Percentiles rank a stretch among this genome's conserved stretches.
Conservation (phyloP, 2,797 vertebrate genomes). For the Syndactyla subalaris region DNA sequence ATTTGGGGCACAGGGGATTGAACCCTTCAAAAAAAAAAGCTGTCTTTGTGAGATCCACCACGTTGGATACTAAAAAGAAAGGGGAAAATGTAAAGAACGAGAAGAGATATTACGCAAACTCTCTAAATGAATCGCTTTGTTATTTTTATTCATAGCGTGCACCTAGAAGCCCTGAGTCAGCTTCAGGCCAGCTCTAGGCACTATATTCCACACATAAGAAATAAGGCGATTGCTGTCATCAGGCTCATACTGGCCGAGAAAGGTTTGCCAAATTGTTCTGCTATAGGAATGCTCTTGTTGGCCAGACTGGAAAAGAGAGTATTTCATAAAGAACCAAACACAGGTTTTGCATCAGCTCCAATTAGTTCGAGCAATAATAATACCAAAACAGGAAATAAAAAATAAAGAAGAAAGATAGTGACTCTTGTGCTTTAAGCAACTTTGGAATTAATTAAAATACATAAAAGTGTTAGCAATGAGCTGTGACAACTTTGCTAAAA, state of each 20-base stretch:
- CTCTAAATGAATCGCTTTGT: neutral
- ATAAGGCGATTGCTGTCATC: slow-evolving; percentile 33
- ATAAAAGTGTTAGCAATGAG: neutral
- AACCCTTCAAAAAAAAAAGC: neutral
- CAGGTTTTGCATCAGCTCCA: slow-evolving; percentile 18
- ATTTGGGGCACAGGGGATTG: neutral
- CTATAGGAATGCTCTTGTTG: neutral
- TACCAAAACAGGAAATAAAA: neutral
- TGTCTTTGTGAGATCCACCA: neutral
- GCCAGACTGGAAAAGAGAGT: neutral
- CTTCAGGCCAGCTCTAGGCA: neutral
- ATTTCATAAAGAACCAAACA: neutral
- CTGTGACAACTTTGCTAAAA: slow-evolving; percentile 18
- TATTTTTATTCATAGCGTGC: neutral
- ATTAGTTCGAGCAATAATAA: neutral
- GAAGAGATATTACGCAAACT: neutral
- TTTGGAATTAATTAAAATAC: slow-evolving; percentile 8
- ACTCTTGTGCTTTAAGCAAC: neutral
- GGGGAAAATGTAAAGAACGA: neutral
- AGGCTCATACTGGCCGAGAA: neutral
- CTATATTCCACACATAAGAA: neutral
- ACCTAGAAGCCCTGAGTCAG: slow-evolving; percentile 8
- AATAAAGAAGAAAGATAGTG: neutral
- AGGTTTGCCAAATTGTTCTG: slow-evolving; percentile 11
- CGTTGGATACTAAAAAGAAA: neutral